These are phyloP conservation scores for Tetramorium parvispinum DNA, from an alignment of 1,140 invertebrate species.

Conservation along the genomic window DNA sequence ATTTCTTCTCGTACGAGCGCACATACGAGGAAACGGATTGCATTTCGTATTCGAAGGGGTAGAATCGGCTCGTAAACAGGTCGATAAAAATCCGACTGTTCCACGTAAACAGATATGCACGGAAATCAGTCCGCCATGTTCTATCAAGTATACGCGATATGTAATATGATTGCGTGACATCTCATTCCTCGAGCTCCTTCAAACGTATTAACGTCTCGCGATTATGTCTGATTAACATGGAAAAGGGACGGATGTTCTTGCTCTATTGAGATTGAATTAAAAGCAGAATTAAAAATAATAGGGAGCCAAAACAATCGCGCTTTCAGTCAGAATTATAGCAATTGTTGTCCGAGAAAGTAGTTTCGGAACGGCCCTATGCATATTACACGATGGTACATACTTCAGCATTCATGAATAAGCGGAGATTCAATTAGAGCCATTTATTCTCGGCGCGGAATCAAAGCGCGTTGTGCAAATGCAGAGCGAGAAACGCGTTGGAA, in stretches of 20 bases:
- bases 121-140: slow-evolving; percentile 19
- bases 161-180: not conserved
- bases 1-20: slow-evolving; percentile 14
- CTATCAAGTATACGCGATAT: not conserved
- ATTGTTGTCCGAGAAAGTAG: not conserved
- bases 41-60: slow-evolving; percentile 30
- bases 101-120: slow-evolving; percentile 38
- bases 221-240: not conserved
- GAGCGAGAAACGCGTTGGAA: not conserved
- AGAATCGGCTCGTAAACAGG: slow-evolving; percentile 52
- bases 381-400: not conserved
- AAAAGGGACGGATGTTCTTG: not conserved
- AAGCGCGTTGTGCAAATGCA: slow-evolving; percentile 39
- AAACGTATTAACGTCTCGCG: slow-evolving; percentile 67
- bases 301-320: not conserved
- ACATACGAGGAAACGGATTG: slow-evolving; percentile 37
- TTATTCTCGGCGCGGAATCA: slow-evolving; percentile 32
- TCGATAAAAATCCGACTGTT: slow-evolving; percentile 55
- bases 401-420: slow-evolving; percentile 21
- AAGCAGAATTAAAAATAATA: slow-evolving; percentile 14
- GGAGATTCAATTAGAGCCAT: slow-evolving; percentile 32
- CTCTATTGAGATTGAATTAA: not conserved
- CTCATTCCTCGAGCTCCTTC: slow-evolving; percentile 28
- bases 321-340: not conserved
- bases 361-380: not conserved